Conservation (phyloP, 2,113 vertebrate genomes). For the Lycaon pictus region DNA sequence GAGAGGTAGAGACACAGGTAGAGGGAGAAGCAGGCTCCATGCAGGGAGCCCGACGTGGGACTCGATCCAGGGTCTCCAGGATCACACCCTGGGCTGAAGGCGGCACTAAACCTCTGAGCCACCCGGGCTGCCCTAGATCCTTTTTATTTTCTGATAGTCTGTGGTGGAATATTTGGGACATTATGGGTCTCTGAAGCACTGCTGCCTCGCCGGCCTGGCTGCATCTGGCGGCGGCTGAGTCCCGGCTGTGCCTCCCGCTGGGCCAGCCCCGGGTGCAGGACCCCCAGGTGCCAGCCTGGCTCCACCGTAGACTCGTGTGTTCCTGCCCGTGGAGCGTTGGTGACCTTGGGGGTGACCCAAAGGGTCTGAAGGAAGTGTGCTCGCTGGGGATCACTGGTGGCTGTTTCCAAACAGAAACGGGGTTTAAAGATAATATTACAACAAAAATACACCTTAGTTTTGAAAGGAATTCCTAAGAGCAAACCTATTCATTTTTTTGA, state of each 20-base stretch:
- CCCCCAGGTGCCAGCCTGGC: neutral
- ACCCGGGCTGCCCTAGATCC: neutral
- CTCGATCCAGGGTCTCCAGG: too few species aligned
- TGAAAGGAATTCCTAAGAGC: neutral
- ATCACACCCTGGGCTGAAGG: too few species aligned
- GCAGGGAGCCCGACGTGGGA: too few species aligned
- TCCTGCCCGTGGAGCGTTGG: neutral
- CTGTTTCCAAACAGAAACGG: neutral
- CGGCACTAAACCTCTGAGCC: too few species aligned
- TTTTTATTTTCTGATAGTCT: neutral
- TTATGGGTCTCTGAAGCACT: neutral
- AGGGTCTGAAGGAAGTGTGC: neutral
- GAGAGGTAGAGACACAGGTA: too few species aligned
- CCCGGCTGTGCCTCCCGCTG: neutral
- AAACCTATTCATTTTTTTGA: neutral
- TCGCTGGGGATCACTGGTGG: neutral
- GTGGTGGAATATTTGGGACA: neutral
- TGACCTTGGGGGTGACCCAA: neutral
- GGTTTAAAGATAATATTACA: neutral
- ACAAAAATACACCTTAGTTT: constrained; percentile 5
- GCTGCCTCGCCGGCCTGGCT: neutral
- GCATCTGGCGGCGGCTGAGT: neutral
- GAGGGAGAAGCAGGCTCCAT: too few species aligned
- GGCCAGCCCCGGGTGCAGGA: neutral
- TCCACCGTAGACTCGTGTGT: neutral